Conservation (phyloP, 2,113 vertebrate genomes). For the Myotis yumanensis region DNA sequence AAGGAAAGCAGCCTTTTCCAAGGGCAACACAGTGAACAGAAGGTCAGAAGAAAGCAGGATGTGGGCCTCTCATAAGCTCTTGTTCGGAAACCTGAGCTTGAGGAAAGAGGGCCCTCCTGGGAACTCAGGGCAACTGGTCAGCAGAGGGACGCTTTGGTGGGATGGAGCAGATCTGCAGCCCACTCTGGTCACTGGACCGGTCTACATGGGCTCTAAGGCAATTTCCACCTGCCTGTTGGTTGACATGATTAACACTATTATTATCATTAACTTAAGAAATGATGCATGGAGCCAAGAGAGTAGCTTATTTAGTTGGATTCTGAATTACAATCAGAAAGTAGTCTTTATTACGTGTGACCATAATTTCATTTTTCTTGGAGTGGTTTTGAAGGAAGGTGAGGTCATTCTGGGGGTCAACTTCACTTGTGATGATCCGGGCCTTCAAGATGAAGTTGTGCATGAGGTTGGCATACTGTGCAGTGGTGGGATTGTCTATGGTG, state of each 20-base stretch:
- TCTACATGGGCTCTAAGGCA: not conserved
- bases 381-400: not conserved
- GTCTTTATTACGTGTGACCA: constrained; percentile 92
- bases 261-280: constrained; percentile 80
- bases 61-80: not conserved
- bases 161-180: not conserved
- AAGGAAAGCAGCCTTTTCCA: constrained; percentile 64
- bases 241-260: constrained; percentile 65
- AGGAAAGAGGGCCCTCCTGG: not conserved
- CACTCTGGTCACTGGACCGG: not conserved
- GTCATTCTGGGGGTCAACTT: not conserved
- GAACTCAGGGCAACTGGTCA: not conserved
- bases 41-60: constrained; percentile 49
- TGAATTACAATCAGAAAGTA: constrained; percentile 98
- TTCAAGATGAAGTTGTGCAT: not conserved
- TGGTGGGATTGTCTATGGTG: not conserved
- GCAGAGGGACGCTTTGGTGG: not conserved
- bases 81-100: not conserved
- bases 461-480: not conserved
- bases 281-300: constrained; percentile 16
- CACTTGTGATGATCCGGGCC: too few relatives aligned
- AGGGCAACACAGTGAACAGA: constrained; percentile 38
- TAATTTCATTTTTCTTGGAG: not conserved
- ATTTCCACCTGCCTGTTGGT: not conserved
- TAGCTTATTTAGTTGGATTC: constrained; percentile 89